Conservation (phyloP, 2,888 invertebrate species). For the Eueremaeus valkanovi region DNA sequence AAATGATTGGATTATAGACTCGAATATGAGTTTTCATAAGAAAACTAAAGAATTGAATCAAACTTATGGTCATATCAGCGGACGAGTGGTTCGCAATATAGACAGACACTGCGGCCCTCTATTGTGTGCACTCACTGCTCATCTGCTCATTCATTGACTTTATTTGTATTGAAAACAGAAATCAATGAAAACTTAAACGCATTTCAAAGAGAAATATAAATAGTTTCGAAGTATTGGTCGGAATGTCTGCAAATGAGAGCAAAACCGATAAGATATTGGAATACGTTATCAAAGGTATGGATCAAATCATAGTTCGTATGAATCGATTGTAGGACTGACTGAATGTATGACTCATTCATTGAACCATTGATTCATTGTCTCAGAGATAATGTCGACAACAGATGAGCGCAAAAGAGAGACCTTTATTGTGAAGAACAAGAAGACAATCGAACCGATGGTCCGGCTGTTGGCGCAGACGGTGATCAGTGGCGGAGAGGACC, state of each 20-base stretch:
- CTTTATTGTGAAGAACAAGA: not conserved
- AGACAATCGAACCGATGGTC: slow-evolving; percentile 14
- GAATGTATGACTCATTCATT: not conserved
- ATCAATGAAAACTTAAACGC: too few relatives aligned
- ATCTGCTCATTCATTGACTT: too few relatives aligned
- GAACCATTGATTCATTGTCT: not conserved
- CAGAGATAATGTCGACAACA: slow-evolving; percentile 12
- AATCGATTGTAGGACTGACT: not conserved
- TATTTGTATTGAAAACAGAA: too few relatives aligned
- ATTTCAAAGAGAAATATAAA: not conserved
- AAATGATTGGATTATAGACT: too few relatives aligned
- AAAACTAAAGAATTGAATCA: too few relatives aligned
- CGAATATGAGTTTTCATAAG: too few relatives aligned
- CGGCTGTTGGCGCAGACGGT: not conserved
- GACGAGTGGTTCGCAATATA: too few relatives aligned
- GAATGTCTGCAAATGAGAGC: not conserved
- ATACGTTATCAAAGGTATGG: slow-evolving; percentile 8
- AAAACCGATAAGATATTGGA: slow-evolving; percentile 6
- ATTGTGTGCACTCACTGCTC: too few relatives aligned
- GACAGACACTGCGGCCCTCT: too few relatives aligned
- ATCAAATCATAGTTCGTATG: not conserved
- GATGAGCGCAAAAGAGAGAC: slow-evolving; percentile 1
- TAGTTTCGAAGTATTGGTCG: too few relatives aligned
- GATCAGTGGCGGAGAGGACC: not conserved
- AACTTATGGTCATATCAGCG: too few relatives aligned